Evolutionary conservation across 2,888 invertebrate species (phyloP).

Genomic region (Ochropacha duplaris): DNA sequence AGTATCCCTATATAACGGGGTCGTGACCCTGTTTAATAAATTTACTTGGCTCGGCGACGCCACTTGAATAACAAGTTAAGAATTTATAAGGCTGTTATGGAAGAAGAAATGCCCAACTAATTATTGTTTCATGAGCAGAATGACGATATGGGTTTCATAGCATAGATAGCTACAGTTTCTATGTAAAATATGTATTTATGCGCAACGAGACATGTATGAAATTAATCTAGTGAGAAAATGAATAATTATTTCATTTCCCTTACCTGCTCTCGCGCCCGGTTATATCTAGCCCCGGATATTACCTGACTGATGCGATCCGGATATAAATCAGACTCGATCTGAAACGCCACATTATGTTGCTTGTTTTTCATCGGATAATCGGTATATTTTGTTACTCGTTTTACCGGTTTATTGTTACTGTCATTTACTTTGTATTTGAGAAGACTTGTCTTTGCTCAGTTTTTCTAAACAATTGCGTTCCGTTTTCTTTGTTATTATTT

Average conservation of each 20-base stretch:
- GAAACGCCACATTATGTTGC: conserved; percentile 34
- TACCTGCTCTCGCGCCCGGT: conserved; percentile 42
- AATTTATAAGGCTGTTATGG: conserved; percentile 33
- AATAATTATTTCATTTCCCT: conserved; percentile 61
- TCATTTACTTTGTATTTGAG: not conserved
- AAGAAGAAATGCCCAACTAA: conserved; percentile 30
- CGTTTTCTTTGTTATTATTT: too few species aligned
- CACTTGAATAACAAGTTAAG: conserved; percentile 56
- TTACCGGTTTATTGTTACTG: not conserved
- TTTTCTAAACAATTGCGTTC: not conserved
- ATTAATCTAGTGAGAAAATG: conserved; percentile 52
- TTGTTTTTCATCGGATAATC: conserved; percentile 24
- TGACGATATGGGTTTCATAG: not conserved
- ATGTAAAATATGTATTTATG: not conserved
- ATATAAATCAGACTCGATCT: conserved; percentile 56
- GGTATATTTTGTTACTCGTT: not conserved
- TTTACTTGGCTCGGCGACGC: conserved; percentile 37
- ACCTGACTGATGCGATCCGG: conserved; percentile 65
- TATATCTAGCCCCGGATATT: conserved; percentile 54
- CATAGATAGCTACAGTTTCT: not conserved
- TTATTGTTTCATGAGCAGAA: conserved; percentile 16
- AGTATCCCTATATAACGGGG: conserved; percentile 62
- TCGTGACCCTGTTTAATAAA: conserved; percentile 67
- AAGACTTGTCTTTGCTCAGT: too few species aligned
- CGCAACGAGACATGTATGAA: conserved; percentile 20